Evolutionary conservation across 2,888 invertebrate species (phyloP).

Genomic region (Noctua janthe): DNA sequence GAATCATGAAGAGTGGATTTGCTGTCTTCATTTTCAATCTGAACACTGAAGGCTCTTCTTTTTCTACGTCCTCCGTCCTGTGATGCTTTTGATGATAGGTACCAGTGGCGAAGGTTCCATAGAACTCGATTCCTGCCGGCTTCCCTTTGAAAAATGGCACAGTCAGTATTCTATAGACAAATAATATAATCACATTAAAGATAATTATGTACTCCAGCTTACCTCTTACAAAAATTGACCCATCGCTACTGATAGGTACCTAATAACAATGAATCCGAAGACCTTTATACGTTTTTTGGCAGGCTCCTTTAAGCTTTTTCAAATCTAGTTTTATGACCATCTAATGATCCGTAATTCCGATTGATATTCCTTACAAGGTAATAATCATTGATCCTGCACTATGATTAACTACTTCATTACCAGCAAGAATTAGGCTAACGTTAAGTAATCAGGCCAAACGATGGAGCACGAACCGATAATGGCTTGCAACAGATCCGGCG

Average conservation of each 20-base stretch:
- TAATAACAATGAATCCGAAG: background rate
- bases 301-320: background rate
- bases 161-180: too few species aligned
- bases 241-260: background rate
- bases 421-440: conserved; percentile 52
- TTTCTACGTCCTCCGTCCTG: background rate
- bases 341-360: conserved; percentile 21
- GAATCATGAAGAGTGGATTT: background rate
- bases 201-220: too few species aligned
- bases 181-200: too few species aligned
- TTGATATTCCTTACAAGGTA: background rate
- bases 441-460: conserved; percentile 74
- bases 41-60: background rate
- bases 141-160: too few species aligned
- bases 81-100: background rate
- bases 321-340: background rate
- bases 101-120: too few species aligned
- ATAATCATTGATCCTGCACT: conserved; percentile 3
- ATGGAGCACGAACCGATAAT: conserved; percentile 68
- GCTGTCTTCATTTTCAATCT: background rate
- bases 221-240: too few species aligned
- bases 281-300: background rate
- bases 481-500: conserved; percentile 86
- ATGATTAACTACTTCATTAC: conserved; percentile 42
- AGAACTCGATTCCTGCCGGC: too few species aligned